Evolutionary conservation across 2,888 invertebrate species (phyloP).

Genomic region (Coremacera marginata): DNA sequence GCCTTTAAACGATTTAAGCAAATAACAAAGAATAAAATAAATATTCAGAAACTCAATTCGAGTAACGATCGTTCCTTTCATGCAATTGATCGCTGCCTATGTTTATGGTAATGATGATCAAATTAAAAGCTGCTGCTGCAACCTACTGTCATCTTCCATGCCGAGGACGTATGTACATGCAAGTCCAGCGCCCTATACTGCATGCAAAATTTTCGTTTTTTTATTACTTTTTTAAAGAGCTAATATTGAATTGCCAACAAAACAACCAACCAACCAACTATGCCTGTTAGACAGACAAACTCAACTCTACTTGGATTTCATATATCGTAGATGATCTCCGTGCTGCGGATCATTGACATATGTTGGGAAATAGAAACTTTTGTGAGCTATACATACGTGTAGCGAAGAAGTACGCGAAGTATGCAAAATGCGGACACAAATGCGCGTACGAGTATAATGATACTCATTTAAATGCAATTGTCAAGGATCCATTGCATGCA

Average conservation of each 20-base stretch:
- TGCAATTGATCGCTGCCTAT: constrained; percentile 24
- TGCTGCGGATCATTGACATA: constrained; percentile 1
- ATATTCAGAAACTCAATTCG: not conserved
- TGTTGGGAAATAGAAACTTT: not conserved
- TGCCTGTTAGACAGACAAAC: constrained; percentile 29
- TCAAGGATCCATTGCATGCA: constrained; percentile 17
- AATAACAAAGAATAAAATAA: not conserved
- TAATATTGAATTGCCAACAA: constrained; percentile 17
- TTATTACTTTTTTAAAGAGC: not conserved
- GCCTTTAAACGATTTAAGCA: too few relatives aligned
- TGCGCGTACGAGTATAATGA: constrained; percentile 29
- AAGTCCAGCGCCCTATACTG: not conserved
- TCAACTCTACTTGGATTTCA: constrained; percentile 49
- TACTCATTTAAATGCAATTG: constrained; percentile 33
- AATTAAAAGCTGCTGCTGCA: constrained; percentile 32
- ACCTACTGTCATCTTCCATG: not conserved
- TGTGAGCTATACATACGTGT: not conserved
- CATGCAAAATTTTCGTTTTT: not conserved
- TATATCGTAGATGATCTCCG: constrained; percentile 53
- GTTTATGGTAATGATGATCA: constrained; percentile 39
- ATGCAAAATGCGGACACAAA: constrained; percentile 10
- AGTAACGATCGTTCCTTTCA: not conserved
- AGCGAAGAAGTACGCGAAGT: not conserved
- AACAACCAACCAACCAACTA: constrained; percentile 36
- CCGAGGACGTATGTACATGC: not conserved